Base-by-base conservation (phyloP, 2,113 vertebrate species). In the Pygoscelis antarcticus region DNA sequence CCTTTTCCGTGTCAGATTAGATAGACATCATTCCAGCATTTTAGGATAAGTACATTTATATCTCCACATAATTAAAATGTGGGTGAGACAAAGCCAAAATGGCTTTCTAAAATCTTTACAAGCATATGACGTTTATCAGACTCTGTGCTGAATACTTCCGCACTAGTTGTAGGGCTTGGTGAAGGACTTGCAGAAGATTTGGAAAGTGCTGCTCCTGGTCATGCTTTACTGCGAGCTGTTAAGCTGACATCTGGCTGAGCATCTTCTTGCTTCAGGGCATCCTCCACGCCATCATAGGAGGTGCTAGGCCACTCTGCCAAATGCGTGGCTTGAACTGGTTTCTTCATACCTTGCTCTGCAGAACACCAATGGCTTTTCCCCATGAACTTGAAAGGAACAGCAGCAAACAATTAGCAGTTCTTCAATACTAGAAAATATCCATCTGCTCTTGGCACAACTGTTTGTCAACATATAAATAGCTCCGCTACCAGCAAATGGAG, bases 201-300 rank as follows among this genome's bases (percentile, higher is more conserved):
- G 93, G 83, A 61, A 88, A 91, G 46, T 60, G 70, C 91, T 91
- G 7, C 81, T 92, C 10, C 2, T 83, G 95, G 75, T 96, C 88
- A 82, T 93, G 92, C 93, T 96, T 97, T 93, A 76, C 90, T 89
- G 94, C 81, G 46, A 85, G 54, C 18, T 82, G 60, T 90, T 97
- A 87, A 85, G 95, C 96, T 78, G 97, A 92, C 96, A 97, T 97
- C 97, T 98, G 96, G 95, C 83, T 66, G 75, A 93, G 95, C 97
- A 93, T 93, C 94, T 88, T 93, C 94, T 92, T 89, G 77, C 88
- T 86, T 27, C 66, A 78, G 94, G 90, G 82, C 77, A 90, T 91
- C 93, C 96, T 91, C 75, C 74, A 17, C 27, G 51, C 92, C 2
- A 0, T 61, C 49, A 34, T 76, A 81, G 83, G 71, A 87, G 81